A percentile compares a stretch with the other conserved stretches of the same genome.
Evolutionary conservation across 2,888 invertebrate genomes (phyloP).

Genomic region (Lypha dubia): DNA sequence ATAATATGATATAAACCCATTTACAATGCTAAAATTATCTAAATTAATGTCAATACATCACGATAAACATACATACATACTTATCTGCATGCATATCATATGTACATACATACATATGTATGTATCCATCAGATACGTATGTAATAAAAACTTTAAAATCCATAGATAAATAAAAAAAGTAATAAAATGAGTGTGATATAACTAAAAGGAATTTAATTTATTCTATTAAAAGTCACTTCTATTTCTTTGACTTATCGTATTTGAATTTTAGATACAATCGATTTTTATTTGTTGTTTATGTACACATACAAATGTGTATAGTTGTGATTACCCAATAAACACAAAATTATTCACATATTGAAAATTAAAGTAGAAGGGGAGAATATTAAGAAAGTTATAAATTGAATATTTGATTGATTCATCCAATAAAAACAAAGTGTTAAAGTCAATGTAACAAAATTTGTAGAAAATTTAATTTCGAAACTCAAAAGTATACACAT

Average conservation of each 20-base stretch:
- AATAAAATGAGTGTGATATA: background rate
- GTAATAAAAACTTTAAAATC: too few species aligned
- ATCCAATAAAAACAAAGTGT: too few species aligned
- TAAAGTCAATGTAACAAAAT: too few species aligned
- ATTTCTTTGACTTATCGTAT: background rate
- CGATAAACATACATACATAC: background rate
- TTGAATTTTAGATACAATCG: constrained; percentile 14
- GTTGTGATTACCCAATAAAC: background rate
- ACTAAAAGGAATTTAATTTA: constrained; percentile 3
- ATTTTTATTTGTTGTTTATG: constrained; percentile 1
- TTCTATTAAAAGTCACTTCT: background rate
- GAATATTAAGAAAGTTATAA: too few species aligned
- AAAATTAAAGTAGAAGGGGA: background rate
- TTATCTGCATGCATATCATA: too few species aligned
- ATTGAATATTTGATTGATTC: too few species aligned
- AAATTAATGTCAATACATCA: background rate
- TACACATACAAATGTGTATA: background rate
- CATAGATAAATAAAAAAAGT: too few species aligned
- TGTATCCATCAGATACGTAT: too few species aligned
- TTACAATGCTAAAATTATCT: background rate
- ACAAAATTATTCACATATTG: background rate
- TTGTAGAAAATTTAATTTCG: too few species aligned
- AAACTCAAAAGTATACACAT: too few species aligned
- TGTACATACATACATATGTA: too few species aligned
- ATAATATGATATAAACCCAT: background rate